Conservation (phyloP, 2,113 vertebrate genomes). For the Neodon shergylaensis region DNA sequence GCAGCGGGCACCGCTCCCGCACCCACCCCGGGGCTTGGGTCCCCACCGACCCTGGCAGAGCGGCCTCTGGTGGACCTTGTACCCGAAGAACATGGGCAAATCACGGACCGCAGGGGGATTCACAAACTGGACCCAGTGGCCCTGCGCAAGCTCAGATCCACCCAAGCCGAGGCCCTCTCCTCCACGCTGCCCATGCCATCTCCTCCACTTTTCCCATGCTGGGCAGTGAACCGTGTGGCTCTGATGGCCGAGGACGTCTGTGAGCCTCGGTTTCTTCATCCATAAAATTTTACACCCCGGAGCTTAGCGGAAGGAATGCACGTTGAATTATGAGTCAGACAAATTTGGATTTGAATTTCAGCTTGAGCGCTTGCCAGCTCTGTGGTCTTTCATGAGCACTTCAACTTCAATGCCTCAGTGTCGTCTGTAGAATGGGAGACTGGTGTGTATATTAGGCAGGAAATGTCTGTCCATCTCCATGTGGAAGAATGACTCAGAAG, state of each 20-base stretch:
- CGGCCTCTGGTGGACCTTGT: not conserved
- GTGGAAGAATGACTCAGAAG: not conserved
- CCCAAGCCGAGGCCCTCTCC: not conserved
- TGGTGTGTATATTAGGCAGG: not conserved
- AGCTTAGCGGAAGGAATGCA: not conserved
- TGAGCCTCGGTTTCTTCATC: conserved; percentile 7
- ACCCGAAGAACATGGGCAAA: not conserved
- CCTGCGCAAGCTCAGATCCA: not conserved
- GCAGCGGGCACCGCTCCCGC: not conserved
- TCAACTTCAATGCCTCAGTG: not conserved
- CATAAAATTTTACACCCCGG: not conserved
- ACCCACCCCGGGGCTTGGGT: not conserved
- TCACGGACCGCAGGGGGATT: not conserved
- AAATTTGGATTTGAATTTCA: not conserved
- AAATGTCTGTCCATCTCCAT: not conserved
- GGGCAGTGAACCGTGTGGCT: not conserved
- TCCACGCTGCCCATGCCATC: not conserved
- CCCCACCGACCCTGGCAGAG: too few species aligned
- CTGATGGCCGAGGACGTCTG: not conserved
- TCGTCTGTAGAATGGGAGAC: not conserved
- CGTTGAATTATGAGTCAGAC: not conserved
- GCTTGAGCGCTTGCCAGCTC: not conserved
- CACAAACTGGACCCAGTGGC: not conserved
- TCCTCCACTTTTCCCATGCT: not conserved
- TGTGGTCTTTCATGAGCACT: not conserved